phyloP scores from a whole-genome alignment of 2,888 invertebrate species.

The Pardosa pseudoannulata region DNA sequence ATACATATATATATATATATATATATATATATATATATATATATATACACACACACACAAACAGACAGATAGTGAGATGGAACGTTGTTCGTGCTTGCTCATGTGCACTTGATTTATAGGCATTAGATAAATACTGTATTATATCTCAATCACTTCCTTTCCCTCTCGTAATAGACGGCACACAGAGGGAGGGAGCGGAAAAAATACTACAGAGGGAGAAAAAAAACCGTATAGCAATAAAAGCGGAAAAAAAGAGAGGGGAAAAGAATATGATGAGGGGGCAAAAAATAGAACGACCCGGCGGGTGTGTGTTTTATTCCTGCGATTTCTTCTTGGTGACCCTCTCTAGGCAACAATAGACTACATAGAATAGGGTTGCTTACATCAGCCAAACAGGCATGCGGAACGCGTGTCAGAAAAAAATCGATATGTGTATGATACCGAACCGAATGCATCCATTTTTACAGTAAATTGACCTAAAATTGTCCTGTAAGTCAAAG shows the following conservation, averaged over 20 bases:
- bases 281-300: constrained; percentile 40
- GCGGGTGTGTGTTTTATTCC: constrained; percentile 58
- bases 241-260: constrained; percentile 19
- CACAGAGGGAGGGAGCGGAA: constrained; percentile 14
- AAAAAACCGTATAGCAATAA: not conserved
- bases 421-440: no score
- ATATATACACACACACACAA: no score
- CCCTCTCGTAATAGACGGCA: not conserved
- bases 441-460: no score
- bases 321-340: constrained; percentile 55
- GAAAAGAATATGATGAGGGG: constrained; percentile 34
- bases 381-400: no score
- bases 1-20: not conserved
- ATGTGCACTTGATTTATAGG: constrained; percentile 11
- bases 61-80: no score
- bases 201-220: not conserved
- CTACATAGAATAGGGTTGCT: not conserved
- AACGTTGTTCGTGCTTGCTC: not conserved
- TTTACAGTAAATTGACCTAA: no score
- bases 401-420: no score
- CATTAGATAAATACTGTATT: constrained; percentile 19
- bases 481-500: no score
- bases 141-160: constrained; percentile 17
- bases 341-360: constrained; percentile 17
- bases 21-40: constrained; percentile 3